Evolutionary conservation across 2,888 invertebrate species (phyloP).

Genomic region (Conomelus anceps): DNA sequence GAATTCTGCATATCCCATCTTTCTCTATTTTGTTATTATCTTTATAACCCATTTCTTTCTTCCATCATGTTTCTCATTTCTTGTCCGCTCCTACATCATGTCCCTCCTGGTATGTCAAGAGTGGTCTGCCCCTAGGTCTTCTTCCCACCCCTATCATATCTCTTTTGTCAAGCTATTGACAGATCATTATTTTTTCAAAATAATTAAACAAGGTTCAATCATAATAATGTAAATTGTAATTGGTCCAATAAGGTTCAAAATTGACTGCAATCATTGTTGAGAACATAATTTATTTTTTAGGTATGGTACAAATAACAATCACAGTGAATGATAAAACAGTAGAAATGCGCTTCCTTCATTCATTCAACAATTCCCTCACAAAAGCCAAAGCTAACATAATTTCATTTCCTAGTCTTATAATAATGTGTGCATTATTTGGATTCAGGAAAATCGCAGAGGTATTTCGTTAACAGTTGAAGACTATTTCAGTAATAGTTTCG

Average conservation of each 20-base stretch:
- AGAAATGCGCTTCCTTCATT: background rate
- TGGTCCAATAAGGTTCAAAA: background rate
- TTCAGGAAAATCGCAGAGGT: background rate
- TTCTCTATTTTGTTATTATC: no score
- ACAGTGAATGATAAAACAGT: background rate
- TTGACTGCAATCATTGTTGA: background rate
- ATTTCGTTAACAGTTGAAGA: background rate
- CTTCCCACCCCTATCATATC: no score
- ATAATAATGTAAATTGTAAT: no score
- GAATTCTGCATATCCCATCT: no score
- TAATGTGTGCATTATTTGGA: background rate
- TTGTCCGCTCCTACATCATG: no score
- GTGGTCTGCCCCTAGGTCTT: no score
- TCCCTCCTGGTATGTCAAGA: no score
- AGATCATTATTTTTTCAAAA: no score
- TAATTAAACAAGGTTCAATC: no score
- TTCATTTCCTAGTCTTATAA: background rate
- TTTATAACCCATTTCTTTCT: no score
- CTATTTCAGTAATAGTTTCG: background rate
- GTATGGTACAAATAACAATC: background rate
- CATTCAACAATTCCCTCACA: background rate
- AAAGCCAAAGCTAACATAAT: background rate
- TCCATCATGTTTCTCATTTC: no score
- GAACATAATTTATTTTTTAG: background rate
- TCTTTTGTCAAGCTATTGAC: no score